Evolutionary conservation across 1,140 invertebrate genomes (phyloP).

Genomic region (Anagrus nilaparvatae): DNA sequence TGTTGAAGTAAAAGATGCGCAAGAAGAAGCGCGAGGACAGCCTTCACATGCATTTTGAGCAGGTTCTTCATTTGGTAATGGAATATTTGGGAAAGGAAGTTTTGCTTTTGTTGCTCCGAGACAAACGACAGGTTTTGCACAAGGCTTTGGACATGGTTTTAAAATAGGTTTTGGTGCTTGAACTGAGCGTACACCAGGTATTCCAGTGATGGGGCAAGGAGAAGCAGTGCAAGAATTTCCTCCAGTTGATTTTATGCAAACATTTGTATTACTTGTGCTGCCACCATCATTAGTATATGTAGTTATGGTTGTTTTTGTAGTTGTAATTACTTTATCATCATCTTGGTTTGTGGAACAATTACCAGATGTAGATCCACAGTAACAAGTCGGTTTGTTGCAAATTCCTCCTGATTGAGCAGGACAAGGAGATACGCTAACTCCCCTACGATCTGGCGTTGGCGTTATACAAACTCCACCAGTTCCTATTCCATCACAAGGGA

Average conservation of each 20-base stretch:
- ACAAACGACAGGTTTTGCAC: slow-evolving; percentile 19
- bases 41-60: slow-evolving; percentile 10
- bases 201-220: slow-evolving; percentile 25
- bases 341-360: slow-evolving; percentile 18
- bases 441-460: slow-evolving; percentile 31
- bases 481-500: slow-evolving; percentile 30
- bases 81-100: slow-evolving; percentile 37
- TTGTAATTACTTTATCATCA: slow-evolving; percentile 9
- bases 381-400: slow-evolving; percentile 27
- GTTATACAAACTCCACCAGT: slow-evolving; percentile 28
- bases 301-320: too few species aligned
- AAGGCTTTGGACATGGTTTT: too few species aligned
- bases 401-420: slow-evolving; percentile 21
- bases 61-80: slow-evolving; percentile 25
- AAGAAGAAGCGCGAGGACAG: slow-evolving; percentile 11
- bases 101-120: slow-evolving; percentile 16
- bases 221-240: slow-evolving; percentile 25
- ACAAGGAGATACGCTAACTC: slow-evolving; percentile 34
- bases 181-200: slow-evolving; percentile 25
- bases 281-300: slow-evolving; percentile 19
- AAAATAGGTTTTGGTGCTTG: slow-evolving; percentile 24
- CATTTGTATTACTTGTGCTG: slow-evolving; percentile 24
- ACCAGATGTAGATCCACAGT: slow-evolving; percentile 28
- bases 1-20: slow-evolving; percentile 7
- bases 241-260: slow-evolving; percentile 26